Conservation (phyloP, 2,113 vertebrate genomes). For the Butastur rufipennis region DNA sequence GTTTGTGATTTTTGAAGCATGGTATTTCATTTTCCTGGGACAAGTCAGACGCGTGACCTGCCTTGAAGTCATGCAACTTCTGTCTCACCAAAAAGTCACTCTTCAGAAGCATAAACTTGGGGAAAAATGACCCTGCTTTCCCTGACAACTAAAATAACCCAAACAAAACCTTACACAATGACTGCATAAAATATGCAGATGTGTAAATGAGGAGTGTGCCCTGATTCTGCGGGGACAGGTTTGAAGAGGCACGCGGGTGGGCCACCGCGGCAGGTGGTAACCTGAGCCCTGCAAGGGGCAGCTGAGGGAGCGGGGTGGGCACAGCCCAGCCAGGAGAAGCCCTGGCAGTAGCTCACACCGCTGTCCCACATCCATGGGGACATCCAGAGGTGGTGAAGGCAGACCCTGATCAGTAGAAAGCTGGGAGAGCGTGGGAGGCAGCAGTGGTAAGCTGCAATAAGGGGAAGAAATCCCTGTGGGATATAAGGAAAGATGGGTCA, state of each 20-base stretch:
- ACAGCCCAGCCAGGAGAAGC: accelerated
- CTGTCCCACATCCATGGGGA: background rate
- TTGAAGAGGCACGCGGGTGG: background rate
- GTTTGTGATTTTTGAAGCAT: background rate
- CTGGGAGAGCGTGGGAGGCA: background rate
- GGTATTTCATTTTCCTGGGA: background rate
- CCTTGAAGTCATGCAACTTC: background rate
- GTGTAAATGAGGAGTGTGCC: background rate
- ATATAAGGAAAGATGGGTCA: background rate
- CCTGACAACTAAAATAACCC: background rate
- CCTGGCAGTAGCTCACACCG: accelerated
- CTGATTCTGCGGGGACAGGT: background rate
- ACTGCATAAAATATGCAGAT: background rate
- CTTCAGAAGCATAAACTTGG: background rate
- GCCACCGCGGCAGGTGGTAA: accelerated
- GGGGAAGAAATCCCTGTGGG: background rate
- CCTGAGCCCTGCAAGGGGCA: accelerated
- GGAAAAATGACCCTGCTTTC: background rate
- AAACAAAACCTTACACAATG: background rate
- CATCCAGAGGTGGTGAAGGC: background rate
- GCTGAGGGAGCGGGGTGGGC: accelerated
- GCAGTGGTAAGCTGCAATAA: background rate
- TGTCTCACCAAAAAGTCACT: background rate
- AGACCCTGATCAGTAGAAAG: background rate
- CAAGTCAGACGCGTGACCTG: background rate